Conservation (phyloP, 2,797 vertebrate species). For the Danio tinwini region DNA sequence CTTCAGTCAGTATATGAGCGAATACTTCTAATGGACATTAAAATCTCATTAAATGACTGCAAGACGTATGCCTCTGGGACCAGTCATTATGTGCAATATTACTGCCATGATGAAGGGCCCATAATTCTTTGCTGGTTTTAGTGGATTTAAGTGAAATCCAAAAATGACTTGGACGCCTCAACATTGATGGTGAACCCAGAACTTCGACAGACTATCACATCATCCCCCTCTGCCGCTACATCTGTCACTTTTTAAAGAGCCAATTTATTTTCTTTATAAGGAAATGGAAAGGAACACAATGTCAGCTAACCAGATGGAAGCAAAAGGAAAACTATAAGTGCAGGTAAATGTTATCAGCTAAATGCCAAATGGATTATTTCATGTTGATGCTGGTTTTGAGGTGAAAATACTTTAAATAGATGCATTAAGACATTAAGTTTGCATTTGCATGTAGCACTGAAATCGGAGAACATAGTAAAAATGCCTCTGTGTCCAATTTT, state of each 20-base stretch:
- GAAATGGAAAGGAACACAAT: slow-evolving; percentile 25
- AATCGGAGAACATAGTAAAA: neutral
- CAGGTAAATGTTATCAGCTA: slow-evolving; percentile 32
- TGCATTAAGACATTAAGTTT: slow-evolving; percentile 1
- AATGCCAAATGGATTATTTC: slow-evolving; percentile 22
- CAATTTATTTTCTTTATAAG: slow-evolving; percentile 21
- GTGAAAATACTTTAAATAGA: neutral
- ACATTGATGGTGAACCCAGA: slow-evolving; percentile 35
- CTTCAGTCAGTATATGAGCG: slow-evolving; percentile 1
- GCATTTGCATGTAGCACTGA: neutral
- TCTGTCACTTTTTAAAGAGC: slow-evolving; percentile 48
- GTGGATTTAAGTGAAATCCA: slow-evolving; percentile 36
- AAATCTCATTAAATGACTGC: slow-evolving; percentile 37
- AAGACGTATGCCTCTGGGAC: slow-evolving; percentile 15
- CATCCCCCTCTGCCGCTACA: slow-evolving; percentile 39
- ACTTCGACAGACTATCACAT: slow-evolving; percentile 28
- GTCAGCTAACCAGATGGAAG: slow-evolving; percentile 36
- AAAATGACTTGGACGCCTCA: slow-evolving; percentile 44
- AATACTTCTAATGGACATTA: slow-evolving; percentile 39
- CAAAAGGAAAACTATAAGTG: neutral
- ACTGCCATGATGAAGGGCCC: slow-evolving; percentile 12
- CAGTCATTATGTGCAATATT: slow-evolving; percentile 42
- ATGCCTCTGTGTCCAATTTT: neutral
- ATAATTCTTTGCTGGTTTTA: slow-evolving; percentile 39
- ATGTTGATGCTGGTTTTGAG: neutral